phyloP scores from a whole-genome alignment of 1,140 invertebrate genomes.

The Eupeodes corollae region DNA sequence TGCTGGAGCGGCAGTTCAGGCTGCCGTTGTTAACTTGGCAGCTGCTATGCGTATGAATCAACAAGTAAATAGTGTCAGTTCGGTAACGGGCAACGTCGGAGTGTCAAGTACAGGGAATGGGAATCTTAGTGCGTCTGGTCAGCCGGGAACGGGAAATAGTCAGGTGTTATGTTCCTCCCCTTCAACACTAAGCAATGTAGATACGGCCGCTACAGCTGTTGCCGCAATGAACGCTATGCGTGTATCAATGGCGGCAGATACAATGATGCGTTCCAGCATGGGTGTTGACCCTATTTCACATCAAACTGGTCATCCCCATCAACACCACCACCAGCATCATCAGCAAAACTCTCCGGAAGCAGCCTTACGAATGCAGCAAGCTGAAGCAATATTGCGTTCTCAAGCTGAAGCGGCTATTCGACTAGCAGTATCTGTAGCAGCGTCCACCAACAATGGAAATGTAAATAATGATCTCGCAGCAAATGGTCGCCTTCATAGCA shows the following conservation, averaged over 20 bases:
- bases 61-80: slow-evolving; percentile 7
- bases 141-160: slow-evolving; percentile 27
- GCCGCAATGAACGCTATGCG: slow-evolving; percentile 34
- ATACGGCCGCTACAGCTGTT: slow-evolving; percentile 28
- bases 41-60: slow-evolving; percentile 64
- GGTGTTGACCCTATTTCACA: slow-evolving; percentile 19
- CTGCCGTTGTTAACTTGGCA: slow-evolving; percentile 64
- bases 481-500: neutral
- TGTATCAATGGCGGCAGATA: slow-evolving; percentile 21
- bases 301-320: slow-evolving; percentile 41
- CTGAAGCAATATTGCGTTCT: slow-evolving; percentile 66
- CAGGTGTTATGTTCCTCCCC: too few relatives aligned
- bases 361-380: slow-evolving; percentile 61
- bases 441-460: slow-evolving; percentile 23
- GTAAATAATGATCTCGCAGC: slow-evolving; percentile 18
- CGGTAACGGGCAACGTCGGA: slow-evolving; percentile 5
- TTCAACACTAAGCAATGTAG: slow-evolving; percentile 24
- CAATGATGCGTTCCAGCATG: slow-evolving; percentile 17
- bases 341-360: slow-evolving; percentile 49
- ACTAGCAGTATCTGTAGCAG: slow-evolving; percentile 55
- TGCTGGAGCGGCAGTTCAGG: slow-evolving; percentile 48
- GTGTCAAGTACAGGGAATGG: slow-evolving; percentile 30
- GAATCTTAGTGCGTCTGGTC: slow-evolving; percentile 41
- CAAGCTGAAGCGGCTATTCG: slow-evolving; percentile 72
- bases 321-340: slow-evolving; percentile 45